Evolutionary conservation across 1,140 invertebrate genomes (phyloP), one percentile per base, ranked within the genome.

Genomic region (Watersipora subatra): DNA sequence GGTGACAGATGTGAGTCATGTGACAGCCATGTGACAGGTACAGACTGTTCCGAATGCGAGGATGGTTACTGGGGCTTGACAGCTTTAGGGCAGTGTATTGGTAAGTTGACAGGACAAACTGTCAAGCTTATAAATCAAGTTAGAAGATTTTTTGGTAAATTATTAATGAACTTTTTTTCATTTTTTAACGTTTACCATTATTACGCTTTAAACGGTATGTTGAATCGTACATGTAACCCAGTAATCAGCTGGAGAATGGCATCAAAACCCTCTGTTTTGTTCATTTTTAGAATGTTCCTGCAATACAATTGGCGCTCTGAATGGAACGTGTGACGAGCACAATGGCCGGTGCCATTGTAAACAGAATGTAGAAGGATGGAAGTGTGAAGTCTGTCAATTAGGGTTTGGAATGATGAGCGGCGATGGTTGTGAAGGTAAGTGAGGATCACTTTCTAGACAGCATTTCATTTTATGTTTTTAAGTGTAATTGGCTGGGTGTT

Each of bases 281-380:
- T 28, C 61, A 28, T 63, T 67, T 55, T 3, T 55, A 70, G 69
- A 89, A 3, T 97, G 94, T 77, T 88, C 93, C 69, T 97, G 94
- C 81, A 92, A 97, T 82, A 83, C 86, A 17, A 83, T 89, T 67
- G 93, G 94, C 46, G 87, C 84, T 56, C 68, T 67, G 46, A 76
- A 75, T 17, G 71, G 78, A 22, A 79, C 84, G 63, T 86, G 85
- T 72, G 83, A 85, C 71, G 73, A 82, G 71, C 86, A 80, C 72
- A 84, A 86, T 66, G 93, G 93, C 0, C 90, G 92, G 75, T 97
- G 93, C 80, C 82, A 87, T 15, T 97, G 93, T 78, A 88, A 86
- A 78, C 83, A 84, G 34, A 92, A 92, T 22, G 91, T 94, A 77
- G 93, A 92, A 55, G 94, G 94, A 1, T 82, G 90, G 34, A 87